phyloP scores from a whole-genome alignment of 2,113 vertebrate species.

The Murina feae region DNA sequence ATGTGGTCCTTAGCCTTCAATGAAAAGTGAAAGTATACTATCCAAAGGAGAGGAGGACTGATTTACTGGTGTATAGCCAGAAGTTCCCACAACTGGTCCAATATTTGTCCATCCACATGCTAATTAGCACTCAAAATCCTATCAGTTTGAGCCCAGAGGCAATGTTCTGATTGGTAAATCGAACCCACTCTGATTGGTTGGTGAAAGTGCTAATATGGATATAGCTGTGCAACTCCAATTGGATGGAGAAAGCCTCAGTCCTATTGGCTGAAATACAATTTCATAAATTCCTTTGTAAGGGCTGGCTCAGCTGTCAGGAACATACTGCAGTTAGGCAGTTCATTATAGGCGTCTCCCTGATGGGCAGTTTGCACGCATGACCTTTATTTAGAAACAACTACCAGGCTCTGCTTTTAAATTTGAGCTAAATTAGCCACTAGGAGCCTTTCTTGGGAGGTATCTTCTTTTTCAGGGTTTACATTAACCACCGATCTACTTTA shows the following conservation, averaged over 20 bases:
- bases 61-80: too few relatives aligned
- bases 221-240: background rate
- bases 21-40: background rate
- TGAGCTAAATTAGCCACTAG: background rate
- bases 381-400: background rate
- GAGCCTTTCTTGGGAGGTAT: too few relatives aligned
- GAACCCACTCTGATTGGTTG: background rate
- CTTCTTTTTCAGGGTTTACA: too few relatives aligned
- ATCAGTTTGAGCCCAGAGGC: background rate
- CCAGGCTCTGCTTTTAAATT: background rate
- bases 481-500: too few relatives aligned
- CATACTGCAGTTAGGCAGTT: background rate
- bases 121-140: background rate
- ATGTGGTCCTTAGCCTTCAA: background rate
- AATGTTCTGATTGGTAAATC: background rate
- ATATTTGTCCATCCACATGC: background rate
- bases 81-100: background rate
- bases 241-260: background rate
- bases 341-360: background rate
- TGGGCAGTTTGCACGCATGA: background rate
- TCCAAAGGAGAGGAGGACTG: background rate
- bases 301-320: background rate
- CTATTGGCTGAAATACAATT: background rate
- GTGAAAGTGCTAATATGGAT: background rate
- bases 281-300: background rate